phyloP scores from a whole-genome alignment of 2,888 invertebrate genomes.

The Drosophila stalkeri region DNA sequence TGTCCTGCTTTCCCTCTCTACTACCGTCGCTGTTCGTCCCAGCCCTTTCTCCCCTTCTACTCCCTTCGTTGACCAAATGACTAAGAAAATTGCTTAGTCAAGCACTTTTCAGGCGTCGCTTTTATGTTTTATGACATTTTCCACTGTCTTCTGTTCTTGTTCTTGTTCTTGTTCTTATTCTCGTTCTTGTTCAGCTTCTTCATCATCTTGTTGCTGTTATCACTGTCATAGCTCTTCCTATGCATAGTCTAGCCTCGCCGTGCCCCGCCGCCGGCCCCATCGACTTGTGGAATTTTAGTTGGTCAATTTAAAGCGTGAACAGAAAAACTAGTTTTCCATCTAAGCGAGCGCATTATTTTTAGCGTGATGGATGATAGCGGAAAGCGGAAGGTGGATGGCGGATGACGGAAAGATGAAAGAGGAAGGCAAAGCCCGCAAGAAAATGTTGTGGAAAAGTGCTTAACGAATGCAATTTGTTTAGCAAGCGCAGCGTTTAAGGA shows the following conservation, averaged over 20 bases:
- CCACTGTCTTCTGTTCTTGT: not conserved
- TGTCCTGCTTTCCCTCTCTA: not conserved
- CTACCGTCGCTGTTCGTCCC: too few species aligned
- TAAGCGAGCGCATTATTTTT: constrained; percentile 14
- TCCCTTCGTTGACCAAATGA: constrained; percentile 65
- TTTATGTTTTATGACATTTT: constrained; percentile 75
- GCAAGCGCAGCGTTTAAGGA: constrained; percentile 13
- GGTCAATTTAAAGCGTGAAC: constrained; percentile 16
- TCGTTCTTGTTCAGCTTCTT: constrained; percentile 5
- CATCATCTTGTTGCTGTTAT: constrained; percentile 45
- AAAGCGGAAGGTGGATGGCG: not conserved
- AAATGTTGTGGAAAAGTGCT: constrained; percentile 27
- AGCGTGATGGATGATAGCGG: constrained; percentile 12
- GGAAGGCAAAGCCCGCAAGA: constrained; percentile 2
- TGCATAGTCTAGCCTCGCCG: not conserved
- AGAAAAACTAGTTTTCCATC: constrained; percentile 21
- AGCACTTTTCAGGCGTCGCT: constrained; percentile 76
- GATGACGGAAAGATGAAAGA: not conserved
- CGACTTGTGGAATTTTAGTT: constrained; percentile 5
- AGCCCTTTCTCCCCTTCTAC: not conserved
- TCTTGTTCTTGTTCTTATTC: not conserved
- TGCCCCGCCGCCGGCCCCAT: not conserved
- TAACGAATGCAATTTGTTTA: constrained; percentile 35
- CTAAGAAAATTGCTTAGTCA: constrained; percentile 77
- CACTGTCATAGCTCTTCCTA: constrained; percentile 40